Base-by-base conservation (phyloP, 2,888 invertebrate species). In the Arge pagana region DNA sequence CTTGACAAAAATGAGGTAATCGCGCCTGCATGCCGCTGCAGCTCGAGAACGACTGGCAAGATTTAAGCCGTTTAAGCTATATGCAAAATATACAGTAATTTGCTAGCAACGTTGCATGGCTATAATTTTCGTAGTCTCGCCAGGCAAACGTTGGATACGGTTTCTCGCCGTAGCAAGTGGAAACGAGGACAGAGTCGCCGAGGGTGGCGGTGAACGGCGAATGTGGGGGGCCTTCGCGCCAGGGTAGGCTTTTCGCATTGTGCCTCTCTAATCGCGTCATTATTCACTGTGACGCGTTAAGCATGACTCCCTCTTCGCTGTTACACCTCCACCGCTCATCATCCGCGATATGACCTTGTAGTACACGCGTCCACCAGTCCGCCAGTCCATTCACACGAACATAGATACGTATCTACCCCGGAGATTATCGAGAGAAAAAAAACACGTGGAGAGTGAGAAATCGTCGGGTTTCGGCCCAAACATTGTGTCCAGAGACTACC, bases 31-130 rank as follows among this genome's bases (percentile, higher is more conserved):
- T 31, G 45, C 8, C n/a, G n/a, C 4, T 23, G 19, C 18, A 43
- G 45, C 45, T 24, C 26, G 33, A 35, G 31, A 33, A 45, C 45
- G 33, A 45, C 33, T 35, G 23, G 45, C 35, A 45, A 23, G 45
- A 45, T 33, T 45, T 45, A 45, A 45, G 45, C 45, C 24, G 45
- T 45, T 45, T 45, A 45, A 45, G 45, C 45, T 33, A 45, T n/a
- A n/a, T 45, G 45, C 45, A 45, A 45, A 45, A 45, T 45, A 45
- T 45, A 45, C 45, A 23, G 45, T 45, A 45, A 45, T 45, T 45
- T 45, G 45, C 45, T 45, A 45, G 45, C 45, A 16, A 19, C 45
- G 23, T 33, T 45, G 45, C 33, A 35, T 35, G 45, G 33, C 45
- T 35, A 45, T 45, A 33, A 45, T 45, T 45, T 45, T 45, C 33